Evolutionary conservation across 2,113 vertebrate genomes (phyloP), one percentile per base, ranked within the genome.

Genomic region (Leptosomus discolor): DNA sequence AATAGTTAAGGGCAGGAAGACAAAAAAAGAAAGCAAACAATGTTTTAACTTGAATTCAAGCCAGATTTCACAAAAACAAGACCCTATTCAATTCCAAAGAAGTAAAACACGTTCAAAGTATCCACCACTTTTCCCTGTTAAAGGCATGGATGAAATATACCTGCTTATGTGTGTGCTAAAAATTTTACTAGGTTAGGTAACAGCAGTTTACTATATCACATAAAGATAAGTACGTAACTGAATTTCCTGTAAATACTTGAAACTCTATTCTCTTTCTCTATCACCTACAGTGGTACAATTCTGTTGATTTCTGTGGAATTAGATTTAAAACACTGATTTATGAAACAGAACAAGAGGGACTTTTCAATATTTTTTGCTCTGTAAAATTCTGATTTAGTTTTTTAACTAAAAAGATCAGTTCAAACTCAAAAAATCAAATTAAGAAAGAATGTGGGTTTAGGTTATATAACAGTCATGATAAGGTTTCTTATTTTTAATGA

Each of bases 1-100:
- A 95, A 97, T 92, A 97, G 93, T 97, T 97, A 97, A 96, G 74
- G 90, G 73, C 96, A 97, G 97, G 96, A 98, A 98, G 94, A 97
- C 92, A 92, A 85, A 94, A 97, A 97, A 98, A 96, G 92, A 97
- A 97, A 96, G 88, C 97, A 97, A 97, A 97, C 74, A 95, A 97
- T 94, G 93, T 97, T 97, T 97, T 84, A 95, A 93, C 80, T 76
- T 90, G 97, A 97, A 94, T 96, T 97, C 89, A 93, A 97, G 97
- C 94, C 97, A 97, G 92, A 79, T 89, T 97, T 95, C 68, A 95
- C 82, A 94, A 96, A 97, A 97, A 91, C 82, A 98, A 94, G 85
- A 85, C 50, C 60, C 54, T 65, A 32, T 92, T 96, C 78, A 69
- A 97, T 89, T 56, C 46, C 27, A 34, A 53, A 0, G 11, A 97